Conservation (phyloP, 2,113 vertebrate genomes). For the Cariama cristata region DNA sequence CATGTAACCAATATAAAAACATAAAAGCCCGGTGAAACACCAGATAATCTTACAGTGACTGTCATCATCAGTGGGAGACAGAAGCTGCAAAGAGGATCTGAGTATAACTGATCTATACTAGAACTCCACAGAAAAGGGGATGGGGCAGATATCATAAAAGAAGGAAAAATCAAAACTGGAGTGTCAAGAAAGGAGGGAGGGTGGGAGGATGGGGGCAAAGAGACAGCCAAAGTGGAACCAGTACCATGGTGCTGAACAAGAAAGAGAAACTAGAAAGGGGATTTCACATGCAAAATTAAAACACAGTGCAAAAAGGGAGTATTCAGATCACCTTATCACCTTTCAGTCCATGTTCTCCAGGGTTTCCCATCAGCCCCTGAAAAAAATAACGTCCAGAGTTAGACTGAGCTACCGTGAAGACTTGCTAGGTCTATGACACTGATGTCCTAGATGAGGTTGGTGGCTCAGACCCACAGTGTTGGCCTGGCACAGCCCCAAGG, state of each 20-base stretch:
- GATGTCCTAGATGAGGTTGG: neutral
- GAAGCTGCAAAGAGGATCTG: neutral
- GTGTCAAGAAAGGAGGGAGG: neutral
- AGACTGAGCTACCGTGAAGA: neutral
- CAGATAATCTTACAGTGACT: neutral
- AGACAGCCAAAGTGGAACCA: neutral
- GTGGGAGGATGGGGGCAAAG: neutral
- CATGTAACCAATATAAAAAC: accelerated
- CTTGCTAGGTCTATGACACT: neutral
- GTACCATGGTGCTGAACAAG: neutral
- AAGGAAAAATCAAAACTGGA: neutral
- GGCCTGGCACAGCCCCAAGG: neutral
- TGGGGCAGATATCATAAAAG: neutral
- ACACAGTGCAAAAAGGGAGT: conserved; percentile 97
- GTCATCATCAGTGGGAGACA: neutral
- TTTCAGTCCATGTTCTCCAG: conserved; percentile 99
- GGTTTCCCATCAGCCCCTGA: conserved; percentile 94
- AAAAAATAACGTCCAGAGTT: conserved; percentile 51
- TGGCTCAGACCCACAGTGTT: neutral
- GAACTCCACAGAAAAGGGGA: neutral
- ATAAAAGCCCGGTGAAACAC: neutral
- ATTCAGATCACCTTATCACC: conserved; percentile 99
- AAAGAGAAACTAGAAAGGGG: neutral
- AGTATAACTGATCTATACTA: neutral
- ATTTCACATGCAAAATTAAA: conserved; percentile 78